phyloP scores from a whole-genome alignment of 2,797 vertebrate species.

The Macrochelys suwanniensis region DNA sequence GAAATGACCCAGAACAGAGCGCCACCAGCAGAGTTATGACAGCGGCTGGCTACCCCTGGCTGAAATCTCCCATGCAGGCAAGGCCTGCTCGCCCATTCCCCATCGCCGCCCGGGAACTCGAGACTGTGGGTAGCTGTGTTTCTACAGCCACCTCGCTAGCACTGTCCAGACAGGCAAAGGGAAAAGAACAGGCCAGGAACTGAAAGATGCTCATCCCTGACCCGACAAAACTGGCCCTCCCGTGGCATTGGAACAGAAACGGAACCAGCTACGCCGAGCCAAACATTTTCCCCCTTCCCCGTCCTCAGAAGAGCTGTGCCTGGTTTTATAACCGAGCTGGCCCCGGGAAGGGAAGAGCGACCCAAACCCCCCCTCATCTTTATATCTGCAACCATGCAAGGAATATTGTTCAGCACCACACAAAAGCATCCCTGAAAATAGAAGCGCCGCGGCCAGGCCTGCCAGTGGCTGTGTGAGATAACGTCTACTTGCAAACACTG shows the following conservation, averaged over 20 bases:
- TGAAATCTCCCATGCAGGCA: neutral
- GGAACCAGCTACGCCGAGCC: neutral
- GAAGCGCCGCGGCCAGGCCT: constrained; percentile 93
- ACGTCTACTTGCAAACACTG: constrained; percentile 99
- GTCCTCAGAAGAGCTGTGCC: neutral
- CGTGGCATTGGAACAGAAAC: neutral
- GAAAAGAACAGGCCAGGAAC: neutral
- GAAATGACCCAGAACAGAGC: neutral
- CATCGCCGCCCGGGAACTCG: neutral
- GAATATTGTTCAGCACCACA: constrained; percentile 92
- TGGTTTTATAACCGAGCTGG: neutral
- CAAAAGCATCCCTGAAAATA: constrained; percentile 99
- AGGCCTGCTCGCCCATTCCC: neutral
- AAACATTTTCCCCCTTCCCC: neutral
- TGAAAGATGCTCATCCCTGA: neutral
- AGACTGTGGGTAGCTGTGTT: neutral
- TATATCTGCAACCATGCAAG: constrained; percentile 87
- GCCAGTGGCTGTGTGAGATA: constrained; percentile 99
- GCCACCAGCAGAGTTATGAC: too few relatives aligned
- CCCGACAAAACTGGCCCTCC: neutral
- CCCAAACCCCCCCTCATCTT: constrained; percentile 69
- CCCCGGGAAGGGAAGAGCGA: neutral
- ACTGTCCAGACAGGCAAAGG: neutral
- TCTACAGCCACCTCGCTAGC: neutral
- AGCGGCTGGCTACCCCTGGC: neutral